Evolutionary conservation across 2,113 vertebrate species (phyloP), one percentile per base, ranked within the genome.

Genomic region (Oreamnos americanus): DNA sequence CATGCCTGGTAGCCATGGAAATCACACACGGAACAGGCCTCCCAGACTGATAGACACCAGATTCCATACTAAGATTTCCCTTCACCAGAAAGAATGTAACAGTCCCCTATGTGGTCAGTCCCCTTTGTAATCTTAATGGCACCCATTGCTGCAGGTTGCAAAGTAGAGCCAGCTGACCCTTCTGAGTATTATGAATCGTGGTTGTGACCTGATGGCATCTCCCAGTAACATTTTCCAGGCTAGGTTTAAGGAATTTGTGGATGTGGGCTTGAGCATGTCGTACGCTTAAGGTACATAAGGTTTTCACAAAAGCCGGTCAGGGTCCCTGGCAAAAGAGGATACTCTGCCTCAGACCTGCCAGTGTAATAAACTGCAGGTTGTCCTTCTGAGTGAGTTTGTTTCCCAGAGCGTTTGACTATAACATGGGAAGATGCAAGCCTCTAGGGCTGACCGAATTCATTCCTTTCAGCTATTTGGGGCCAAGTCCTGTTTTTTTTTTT

Each of bases 111-210:
- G 5, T 39, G 67, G 67, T 39, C n/a, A 36, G 0, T 39, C 9
- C 3, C 10, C 67, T 71, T 3, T 23, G 67, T 3, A 23, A 21
- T 39, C n/a, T 71, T 39, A 3, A 71, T 1, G 0, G 67, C 67
- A 39, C 0, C 10, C 0, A 0, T 0, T 71, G 64, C 2, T 2
- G 9, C 23, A 3, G 0, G 17, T 2, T 39, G 0, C n/a, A 0
- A 6, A 6, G 19, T 23, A 71, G 10, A 39, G 1, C 1, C n/a
- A 23, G 19, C 10, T 39, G n/a, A 39, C 10, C 2, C n/a, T 71
- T 71, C 19, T 39, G 67, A 71, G 39, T 71, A 23, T 39, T 39
- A 23, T 23, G 67, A 71, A 3, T 39, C n/a, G 3, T 3, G 33
- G 30, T 16, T 19, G 33, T 9, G 3, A 8, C 30, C 7, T 64